phyloP scores from a whole-genome alignment of 2,113 vertebrate species.

The Anoplopoma fimbria region DNA sequence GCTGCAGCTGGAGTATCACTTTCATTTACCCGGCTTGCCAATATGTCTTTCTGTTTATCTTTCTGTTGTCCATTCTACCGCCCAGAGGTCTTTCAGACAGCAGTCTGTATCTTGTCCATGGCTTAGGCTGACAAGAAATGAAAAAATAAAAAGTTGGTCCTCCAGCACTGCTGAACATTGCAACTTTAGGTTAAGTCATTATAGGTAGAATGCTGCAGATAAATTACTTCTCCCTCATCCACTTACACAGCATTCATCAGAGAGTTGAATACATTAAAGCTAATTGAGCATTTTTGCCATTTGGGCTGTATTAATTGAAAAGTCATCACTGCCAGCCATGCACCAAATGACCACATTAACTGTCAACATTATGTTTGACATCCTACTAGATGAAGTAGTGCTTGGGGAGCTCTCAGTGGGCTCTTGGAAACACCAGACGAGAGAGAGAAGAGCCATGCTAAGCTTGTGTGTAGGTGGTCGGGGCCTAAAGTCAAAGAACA shows the following conservation, averaged over 20 bases:
- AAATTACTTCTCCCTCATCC: conserved; percentile 48
- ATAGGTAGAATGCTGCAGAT: conserved; percentile 56
- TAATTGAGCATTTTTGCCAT: conserved; percentile 80
- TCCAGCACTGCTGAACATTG: conserved; percentile 36
- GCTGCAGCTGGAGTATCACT: conserved; percentile 51
- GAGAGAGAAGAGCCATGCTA: conserved; percentile 32
- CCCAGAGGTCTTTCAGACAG: conserved; percentile 46
- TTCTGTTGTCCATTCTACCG: conserved; percentile 26
- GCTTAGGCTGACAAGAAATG: conserved; percentile 29
- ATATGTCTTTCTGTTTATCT: conserved; percentile 41
- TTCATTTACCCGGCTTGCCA: conserved; percentile 43
- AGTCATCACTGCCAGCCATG: conserved; percentile 76
- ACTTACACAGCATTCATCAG: conserved; percentile 66
- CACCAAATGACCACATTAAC: conserved; percentile 79
- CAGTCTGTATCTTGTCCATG: conserved; percentile 24
- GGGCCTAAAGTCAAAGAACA: conserved; percentile 74
- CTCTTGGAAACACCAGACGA: conserved; percentile 55
- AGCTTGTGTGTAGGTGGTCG: conserved; percentile 64
- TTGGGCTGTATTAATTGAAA: conserved; percentile 79
- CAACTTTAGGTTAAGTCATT: conserved; percentile 51
- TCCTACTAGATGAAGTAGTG: conserved; percentile 67
- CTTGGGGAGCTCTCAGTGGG: conserved; percentile 67
- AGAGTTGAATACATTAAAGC: conserved; percentile 74
- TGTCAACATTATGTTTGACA: conserved; percentile 78
- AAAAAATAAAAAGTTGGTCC: conserved; percentile 4